Percentiles rank a stretch among this genome's conserved stretches.
phyloP scores from a whole-genome alignment of 2,797 vertebrate species.

The Galagoides demidoff region DNA sequence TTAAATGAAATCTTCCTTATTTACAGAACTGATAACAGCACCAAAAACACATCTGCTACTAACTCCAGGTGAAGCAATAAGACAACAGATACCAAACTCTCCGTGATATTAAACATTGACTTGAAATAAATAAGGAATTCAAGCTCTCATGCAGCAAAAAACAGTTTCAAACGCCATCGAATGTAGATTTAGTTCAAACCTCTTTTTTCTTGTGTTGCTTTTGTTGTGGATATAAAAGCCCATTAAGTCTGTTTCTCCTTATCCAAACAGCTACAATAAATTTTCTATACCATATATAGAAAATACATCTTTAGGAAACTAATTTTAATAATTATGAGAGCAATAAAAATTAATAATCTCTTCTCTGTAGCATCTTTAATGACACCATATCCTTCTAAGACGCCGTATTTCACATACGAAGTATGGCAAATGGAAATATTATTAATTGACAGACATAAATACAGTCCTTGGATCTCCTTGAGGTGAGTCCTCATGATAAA shows the following conservation, averaged over 20 bases:
- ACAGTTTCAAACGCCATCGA: conserved; percentile 28
- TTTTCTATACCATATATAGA: neutral
- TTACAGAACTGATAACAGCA: conserved; percentile 43
- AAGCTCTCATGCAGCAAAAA: neutral
- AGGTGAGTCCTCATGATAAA: conserved; percentile 50
- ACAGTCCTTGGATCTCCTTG: neutral
- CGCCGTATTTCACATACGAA: conserved; percentile 42
- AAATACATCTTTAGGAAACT: conserved; percentile 54
- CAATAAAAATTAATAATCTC: neutral
- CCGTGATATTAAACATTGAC: neutral
- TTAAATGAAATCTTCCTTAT: neutral
- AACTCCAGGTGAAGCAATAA: conserved; percentile 10
- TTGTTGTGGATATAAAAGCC: conserved; percentile 18
- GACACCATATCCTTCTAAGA: neutral
- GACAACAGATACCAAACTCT: conserved; percentile 10
- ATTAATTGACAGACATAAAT: conserved; percentile 52
- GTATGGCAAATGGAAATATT: neutral
- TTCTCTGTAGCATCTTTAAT: conserved; percentile 38
- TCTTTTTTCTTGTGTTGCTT: conserved; percentile 24
- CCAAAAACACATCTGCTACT: neutral
- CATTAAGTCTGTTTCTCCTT: conserved; percentile 44
- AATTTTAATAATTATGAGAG: conserved; percentile 46
- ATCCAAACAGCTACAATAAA: conserved; percentile 25
- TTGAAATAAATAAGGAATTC: conserved; percentile 52
- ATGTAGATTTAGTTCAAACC: neutral